Conservation (phyloP, 2,888 invertebrate genomes). For the Papilio gigon region DNA sequence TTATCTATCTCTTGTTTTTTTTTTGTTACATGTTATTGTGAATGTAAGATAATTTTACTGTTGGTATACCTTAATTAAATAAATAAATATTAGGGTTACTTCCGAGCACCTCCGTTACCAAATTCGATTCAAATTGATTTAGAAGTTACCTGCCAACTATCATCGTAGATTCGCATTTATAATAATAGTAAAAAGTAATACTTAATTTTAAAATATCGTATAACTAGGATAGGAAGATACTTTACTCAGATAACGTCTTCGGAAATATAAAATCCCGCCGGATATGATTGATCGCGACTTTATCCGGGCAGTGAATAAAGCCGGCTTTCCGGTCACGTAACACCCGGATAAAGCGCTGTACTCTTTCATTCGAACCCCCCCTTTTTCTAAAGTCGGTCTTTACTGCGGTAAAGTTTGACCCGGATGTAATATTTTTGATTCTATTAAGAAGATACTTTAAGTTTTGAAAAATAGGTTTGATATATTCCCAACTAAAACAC, state of each 20-base stretch:
- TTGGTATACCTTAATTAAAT: too few relatives aligned
- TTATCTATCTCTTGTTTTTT: too few relatives aligned
- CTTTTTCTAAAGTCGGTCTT: slow-evolving; percentile 21
- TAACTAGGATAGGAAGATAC: background rate
- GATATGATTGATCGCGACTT: slow-evolving; percentile 42
- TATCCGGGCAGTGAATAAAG: slow-evolving; percentile 40
- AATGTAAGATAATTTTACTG: too few relatives aligned
- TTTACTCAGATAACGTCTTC: slow-evolving; percentile 13
- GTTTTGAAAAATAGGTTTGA: background rate
- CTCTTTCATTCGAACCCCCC: slow-evolving; percentile 41
- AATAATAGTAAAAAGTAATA: too few relatives aligned
- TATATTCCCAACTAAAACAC: too few relatives aligned
- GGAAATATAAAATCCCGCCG: slow-evolving; percentile 25
- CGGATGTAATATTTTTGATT: background rate
- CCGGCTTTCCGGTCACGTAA: slow-evolving; percentile 41
- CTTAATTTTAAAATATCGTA: slow-evolving; percentile 12
- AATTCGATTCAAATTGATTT: too few relatives aligned
- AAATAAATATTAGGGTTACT: too few relatives aligned
- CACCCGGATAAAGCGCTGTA: slow-evolving; percentile 37
- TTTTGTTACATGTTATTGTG: too few relatives aligned
- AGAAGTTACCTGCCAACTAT: too few relatives aligned
- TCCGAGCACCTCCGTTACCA: too few relatives aligned
- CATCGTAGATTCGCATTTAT: too few relatives aligned
- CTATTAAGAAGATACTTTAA: background rate
- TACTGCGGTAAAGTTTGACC: slow-evolving; percentile 12